phyloP scores from a whole-genome alignment of 2,797 vertebrate species.

The Rhinichthys osculus region DNA sequence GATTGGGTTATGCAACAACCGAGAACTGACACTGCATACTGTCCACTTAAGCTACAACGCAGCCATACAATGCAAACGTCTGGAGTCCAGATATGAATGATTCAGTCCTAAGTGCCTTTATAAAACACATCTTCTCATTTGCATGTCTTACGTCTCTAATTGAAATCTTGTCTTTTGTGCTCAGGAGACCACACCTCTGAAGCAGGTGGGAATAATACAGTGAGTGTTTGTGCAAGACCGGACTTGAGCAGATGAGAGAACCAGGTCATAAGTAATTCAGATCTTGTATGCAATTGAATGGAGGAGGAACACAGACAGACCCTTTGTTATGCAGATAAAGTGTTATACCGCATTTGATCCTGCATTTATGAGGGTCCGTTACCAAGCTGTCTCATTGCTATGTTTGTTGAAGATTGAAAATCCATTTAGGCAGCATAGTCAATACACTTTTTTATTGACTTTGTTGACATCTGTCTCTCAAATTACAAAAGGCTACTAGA shows the following conservation, averaged over 20 bases:
- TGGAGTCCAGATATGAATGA: constrained; percentile 1
- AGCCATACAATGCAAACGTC: constrained; percentile 13
- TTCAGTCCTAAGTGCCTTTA: constrained; percentile 9
- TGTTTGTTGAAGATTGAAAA: not conserved
- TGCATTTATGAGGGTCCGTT: constrained; percentile 48
- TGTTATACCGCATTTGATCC: constrained; percentile 39
- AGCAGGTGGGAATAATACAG: constrained; percentile 14
- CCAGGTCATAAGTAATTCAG: constrained; percentile 49
- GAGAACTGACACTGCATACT: not conserved
- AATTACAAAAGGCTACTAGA: not conserved
- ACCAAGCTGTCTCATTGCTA: constrained; percentile 10
- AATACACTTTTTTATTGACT: not conserved
- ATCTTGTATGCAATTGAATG: constrained; percentile 57
- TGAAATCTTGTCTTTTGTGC: constrained; percentile 34
- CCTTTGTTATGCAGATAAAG: constrained; percentile 67
- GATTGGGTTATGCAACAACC: not conserved
- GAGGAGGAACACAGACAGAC: constrained; percentile 6
- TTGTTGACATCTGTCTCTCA: not conserved
- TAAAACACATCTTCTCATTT: constrained; percentile 43
- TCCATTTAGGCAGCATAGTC: not conserved
- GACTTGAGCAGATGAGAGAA: constrained; percentile 24
- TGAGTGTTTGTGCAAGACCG: constrained; percentile 6
- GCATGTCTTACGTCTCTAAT: constrained; percentile 30
- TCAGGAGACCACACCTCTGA: constrained; percentile 24
- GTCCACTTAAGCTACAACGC: not conserved